Percentiles rank a stretch among this genome's conserved stretches.
phyloP scores from a whole-genome alignment of 2,113 vertebrate species.

The Globicephala melas region DNA sequence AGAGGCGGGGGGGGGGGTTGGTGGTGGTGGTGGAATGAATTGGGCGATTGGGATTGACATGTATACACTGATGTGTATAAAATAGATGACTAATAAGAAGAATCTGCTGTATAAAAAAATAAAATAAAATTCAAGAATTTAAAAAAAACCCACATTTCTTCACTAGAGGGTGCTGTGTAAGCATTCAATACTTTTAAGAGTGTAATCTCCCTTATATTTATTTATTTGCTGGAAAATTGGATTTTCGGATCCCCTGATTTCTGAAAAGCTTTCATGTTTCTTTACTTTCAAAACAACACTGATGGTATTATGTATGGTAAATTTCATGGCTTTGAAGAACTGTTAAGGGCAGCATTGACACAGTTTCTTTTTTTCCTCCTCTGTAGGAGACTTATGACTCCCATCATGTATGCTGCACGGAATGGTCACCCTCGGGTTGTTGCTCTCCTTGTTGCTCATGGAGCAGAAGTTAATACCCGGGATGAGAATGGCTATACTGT shows the following conservation, averaged over 20 bases:
- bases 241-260: constrained; percentile 41
- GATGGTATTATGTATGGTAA: neutral
- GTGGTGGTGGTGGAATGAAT: too few relatives aligned
- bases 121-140: too few relatives aligned
- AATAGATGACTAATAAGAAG: too few relatives aligned
- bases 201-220: neutral
- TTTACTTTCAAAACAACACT: constrained; percentile 13
- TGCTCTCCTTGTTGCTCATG: constrained; percentile 88
- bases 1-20: too few relatives aligned
- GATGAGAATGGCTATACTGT: constrained; percentile 91
- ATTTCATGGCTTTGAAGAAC: neutral
- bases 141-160: neutral
- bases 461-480: constrained; percentile 88
- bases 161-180: constrained; percentile 53
- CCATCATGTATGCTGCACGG: constrained; percentile 91
- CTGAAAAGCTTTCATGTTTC: neutral
- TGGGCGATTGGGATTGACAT: too few relatives aligned
- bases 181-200: neutral
- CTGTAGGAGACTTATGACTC: constrained; percentile 88
- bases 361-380: constrained; percentile 22
- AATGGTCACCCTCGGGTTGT: constrained; percentile 86
- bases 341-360: constrained; percentile 23
- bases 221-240: constrained; percentile 1
- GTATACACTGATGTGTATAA: too few relatives aligned
- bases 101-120: too few relatives aligned